Evolutionary conservation across 1,140 invertebrate genomes (phyloP), one percentile per base, ranked within the genome.

Genomic region (Reticulitermes speratus): DNA sequence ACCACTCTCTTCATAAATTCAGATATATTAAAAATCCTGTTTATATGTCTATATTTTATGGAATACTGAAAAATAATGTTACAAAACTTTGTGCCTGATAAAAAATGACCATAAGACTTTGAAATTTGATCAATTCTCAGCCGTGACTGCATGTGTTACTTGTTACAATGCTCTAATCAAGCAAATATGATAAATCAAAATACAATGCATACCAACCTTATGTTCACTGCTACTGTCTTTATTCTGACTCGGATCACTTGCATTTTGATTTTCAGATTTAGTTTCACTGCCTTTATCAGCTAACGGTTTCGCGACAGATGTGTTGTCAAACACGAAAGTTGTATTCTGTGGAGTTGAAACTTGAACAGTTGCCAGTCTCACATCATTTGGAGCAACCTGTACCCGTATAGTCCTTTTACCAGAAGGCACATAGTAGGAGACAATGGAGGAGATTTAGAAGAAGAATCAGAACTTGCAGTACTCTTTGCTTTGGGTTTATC

Each of bases 351-450:
- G 91, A 3, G 91, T 91, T 0, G 91, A 90, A 3, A 90, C 90
- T 0, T 91, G 90, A 5, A 92, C 87, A 12, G 91, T 90, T 0
- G 91, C 90, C 6, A 89, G 89, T 86, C 90, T 89, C 5, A 90
- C 44, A 48, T 92, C 91, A 83, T 92, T 91, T 1, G 90, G 89
- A 3, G 87, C 90, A 2, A 91, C 84, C 48, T 90, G 90, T 86
- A 91, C 89, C 19, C 90, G 88, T 82, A 91, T 75, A 2, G 89
- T 91, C 11, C 90, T 90, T 44, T 91, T 91, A 1, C 91, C 90
- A 44, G 83, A 30, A 44, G 83, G 9, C n/a, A 32, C n/a, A 75
- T 75, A 75, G 25, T 75, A 30, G 65, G 65, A 30, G 65, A 75
- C 25, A 75, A 30, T 30, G 65, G 65, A 16, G 65, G 65, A 83